phyloP scores from a whole-genome alignment of 2,113 vertebrate genomes.

The Siniperca chuatsi region DNA sequence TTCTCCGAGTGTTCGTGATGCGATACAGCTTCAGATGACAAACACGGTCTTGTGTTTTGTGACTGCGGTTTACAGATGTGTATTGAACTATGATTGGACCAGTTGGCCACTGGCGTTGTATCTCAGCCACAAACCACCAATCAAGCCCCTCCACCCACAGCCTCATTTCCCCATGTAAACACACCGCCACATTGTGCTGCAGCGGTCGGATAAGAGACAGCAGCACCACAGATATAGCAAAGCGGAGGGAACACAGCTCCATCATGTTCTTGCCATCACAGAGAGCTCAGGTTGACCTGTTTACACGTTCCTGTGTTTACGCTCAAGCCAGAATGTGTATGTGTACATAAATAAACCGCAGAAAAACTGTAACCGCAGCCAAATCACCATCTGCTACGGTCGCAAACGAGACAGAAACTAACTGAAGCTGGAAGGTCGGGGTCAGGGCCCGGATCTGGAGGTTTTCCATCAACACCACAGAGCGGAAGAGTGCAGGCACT shows the following conservation, averaged over 20 bases:
- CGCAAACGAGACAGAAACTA: background rate
- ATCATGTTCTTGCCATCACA: background rate
- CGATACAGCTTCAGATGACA: background rate
- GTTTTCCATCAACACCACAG: background rate
- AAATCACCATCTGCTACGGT: background rate
- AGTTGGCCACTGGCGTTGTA: background rate
- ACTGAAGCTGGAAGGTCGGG: background rate
- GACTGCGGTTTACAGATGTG: constrained; percentile 15
- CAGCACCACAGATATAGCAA: background rate
- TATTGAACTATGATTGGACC: constrained; percentile 14
- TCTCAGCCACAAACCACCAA: constrained; percentile 57
- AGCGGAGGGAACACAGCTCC: background rate
- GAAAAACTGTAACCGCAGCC: background rate
- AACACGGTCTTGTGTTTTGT: background rate
- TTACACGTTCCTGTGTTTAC: constrained; percentile 36
- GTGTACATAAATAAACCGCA: constrained; percentile 8
- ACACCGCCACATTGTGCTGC: background rate
- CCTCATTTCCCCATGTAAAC: constrained; percentile 39
- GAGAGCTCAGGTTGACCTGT: constrained; percentile 15
- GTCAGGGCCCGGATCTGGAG: background rate
- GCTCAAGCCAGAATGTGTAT: background rate
- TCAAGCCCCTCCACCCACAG: constrained; percentile 55
- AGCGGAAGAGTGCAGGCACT: background rate
- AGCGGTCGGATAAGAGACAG: background rate
- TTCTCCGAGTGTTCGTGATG: background rate